Evolutionary conservation across 2,888 invertebrate genomes (phyloP), one percentile per base, ranked within the genome.

Genomic region (Ctenicera cuprea): DNA sequence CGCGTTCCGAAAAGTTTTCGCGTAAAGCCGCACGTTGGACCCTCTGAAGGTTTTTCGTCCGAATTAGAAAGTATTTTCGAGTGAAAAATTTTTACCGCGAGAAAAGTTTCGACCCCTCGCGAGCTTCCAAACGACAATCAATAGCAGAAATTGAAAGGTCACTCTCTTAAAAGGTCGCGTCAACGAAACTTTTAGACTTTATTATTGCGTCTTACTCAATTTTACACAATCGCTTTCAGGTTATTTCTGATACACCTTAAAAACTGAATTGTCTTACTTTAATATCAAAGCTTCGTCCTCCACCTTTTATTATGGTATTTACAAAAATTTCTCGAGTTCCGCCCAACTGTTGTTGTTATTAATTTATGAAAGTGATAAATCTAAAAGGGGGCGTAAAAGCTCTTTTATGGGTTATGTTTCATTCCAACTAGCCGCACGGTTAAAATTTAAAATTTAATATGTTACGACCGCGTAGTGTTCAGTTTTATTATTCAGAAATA

Each of bases 361-460:
- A 45, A 45, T 45, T 45, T 45, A 45, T 45, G 18, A 45, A 16
- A 45, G 18, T 45, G 45, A 45, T 45, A 45, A 45, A 45, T 45
- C 14, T 45, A 45, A 45, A 45, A 45, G 18, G 45, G 45, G 45
- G 45, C 18, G 45, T 45, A 18, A 45, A 45, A 45, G 45, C 18
- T 45, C 45, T 45, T 45, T 45, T 45, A 45, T 16, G 33, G 33
- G 8, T 33, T 33, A 9, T 33, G 33, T 33, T 33, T 33, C 33
- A 33, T 45, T 18, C 14, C 26, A 57, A 57, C 33, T 57, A 57
- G 54, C 65, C 22, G 43, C 20, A 41, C 48, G 18, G 48, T 64
- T 64, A 64, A 45, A 65, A 45, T 57, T 62, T 20, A 62, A 62
- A 62, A 45, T 62, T 62, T 43, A 62, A 62, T 62, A 62, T 33